Percentiles rank a stretch among this genome's conserved stretches.
Evolutionary conservation across 2,113 vertebrate genomes (phyloP).

Genomic region (Pterocles orientalis): DNA sequence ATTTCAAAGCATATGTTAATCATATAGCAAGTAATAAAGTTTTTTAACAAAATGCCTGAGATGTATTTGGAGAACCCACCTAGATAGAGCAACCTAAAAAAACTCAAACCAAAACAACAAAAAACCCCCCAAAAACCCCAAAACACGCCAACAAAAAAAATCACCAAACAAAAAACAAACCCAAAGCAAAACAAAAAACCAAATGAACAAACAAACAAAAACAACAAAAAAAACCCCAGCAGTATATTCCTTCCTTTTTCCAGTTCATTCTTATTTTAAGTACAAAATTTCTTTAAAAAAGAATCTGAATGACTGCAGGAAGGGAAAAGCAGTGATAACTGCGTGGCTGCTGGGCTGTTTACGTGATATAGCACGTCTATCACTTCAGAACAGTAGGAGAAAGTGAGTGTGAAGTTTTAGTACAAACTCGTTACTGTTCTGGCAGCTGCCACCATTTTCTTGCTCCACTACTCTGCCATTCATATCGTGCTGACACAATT

Average conservation of each 20-base stretch:
- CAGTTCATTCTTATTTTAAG: background rate
- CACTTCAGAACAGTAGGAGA: background rate
- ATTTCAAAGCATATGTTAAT: background rate
- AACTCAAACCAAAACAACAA: background rate
- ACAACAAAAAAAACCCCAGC: too few relatives aligned
- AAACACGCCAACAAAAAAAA: too few relatives aligned
- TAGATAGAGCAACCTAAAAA: background rate
- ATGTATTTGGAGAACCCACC: background rate
- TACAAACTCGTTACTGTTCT: background rate
- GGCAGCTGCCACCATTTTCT: conserved; percentile 15
- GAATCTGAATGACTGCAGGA: background rate
- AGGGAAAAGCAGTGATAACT: background rate
- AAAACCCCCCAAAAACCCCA: too few relatives aligned
- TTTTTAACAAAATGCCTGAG: background rate
- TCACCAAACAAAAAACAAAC: too few relatives aligned
- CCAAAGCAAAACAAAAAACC: too few relatives aligned
- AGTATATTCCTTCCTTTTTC: background rate
- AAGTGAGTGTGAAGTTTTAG: conserved; percentile 11
- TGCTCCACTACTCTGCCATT: background rate
- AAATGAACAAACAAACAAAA: background rate
- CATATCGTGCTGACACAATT: background rate
- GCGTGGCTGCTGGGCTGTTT: background rate
- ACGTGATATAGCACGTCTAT: background rate
- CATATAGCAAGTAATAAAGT: background rate
- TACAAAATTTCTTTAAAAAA: background rate